Percentiles rank a stretch among this genome's conserved stretches.
Conservation (phyloP, 2,113 vertebrate genomes). For the Ia io region DNA sequence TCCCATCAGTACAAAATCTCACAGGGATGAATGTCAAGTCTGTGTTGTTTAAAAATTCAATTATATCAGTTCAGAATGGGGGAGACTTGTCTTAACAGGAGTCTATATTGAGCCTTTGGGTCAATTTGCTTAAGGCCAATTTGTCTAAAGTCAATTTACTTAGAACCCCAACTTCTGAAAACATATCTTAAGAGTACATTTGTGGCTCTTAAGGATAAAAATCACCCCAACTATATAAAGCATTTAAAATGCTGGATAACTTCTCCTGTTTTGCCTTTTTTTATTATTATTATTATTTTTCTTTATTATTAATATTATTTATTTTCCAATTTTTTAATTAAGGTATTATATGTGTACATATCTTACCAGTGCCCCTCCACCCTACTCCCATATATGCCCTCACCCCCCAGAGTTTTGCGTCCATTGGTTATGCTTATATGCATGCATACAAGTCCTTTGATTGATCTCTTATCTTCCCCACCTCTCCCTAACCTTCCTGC, state of each 20-base stretch:
- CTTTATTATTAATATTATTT: too few species aligned
- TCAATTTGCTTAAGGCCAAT: not conserved
- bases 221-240: not conserved
- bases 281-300: too few species aligned
- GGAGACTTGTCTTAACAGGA: not conserved
- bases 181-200: not conserved
- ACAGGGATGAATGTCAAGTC: not conserved
- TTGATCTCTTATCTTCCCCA: too few species aligned
- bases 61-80: not conserved
- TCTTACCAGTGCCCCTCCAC: too few species aligned
- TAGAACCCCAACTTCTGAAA: not conserved
- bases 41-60: constrained; percentile 32
- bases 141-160: constrained; percentile 10
- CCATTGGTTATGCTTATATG: too few species aligned
- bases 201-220: constrained; percentile 7
- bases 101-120: not conserved
- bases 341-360: too few species aligned
- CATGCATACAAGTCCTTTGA: too few species aligned
- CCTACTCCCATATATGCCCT: too few species aligned
- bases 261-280: not conserved
- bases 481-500: too few species aligned
- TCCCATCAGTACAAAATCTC: not conserved
- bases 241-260: not conserved
- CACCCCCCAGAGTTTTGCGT: too few species aligned
- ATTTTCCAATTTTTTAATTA: too few species aligned